phyloP scores from a whole-genome alignment of 1,140 invertebrate genomes.

The Lepidurus arcticus region DNA sequence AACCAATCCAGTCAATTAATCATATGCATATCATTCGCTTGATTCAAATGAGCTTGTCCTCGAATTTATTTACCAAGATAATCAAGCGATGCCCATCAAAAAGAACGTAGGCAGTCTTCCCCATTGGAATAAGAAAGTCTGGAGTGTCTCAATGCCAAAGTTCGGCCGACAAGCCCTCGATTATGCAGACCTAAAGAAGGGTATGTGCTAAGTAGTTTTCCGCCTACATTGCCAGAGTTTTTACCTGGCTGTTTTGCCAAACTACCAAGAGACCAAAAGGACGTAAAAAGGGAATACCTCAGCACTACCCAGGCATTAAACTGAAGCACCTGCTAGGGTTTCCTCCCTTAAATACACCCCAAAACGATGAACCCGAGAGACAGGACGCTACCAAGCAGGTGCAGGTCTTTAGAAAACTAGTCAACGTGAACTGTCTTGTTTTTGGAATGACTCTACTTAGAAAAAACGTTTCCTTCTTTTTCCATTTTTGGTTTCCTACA shows the following conservation, averaged over 20 bases:
- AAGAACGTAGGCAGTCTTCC: background rate
- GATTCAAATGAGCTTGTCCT: too few species aligned
- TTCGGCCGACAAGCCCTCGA: background rate
- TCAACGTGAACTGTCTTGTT: too few species aligned
- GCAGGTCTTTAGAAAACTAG: background rate
- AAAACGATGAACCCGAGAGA: too few species aligned
- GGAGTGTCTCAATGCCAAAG: background rate
- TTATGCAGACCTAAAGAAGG: background rate
- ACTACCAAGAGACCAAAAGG: too few species aligned
- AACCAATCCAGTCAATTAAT: too few species aligned
- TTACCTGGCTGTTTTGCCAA: too few species aligned
- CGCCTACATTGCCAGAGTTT: too few species aligned
- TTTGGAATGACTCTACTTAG: too few species aligned
- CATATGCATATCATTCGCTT: too few species aligned
- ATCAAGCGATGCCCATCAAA: background rate
- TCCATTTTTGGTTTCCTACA: too few species aligned
- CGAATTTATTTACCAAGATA: background rate
- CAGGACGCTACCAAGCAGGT: background rate
- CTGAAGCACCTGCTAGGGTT: background rate
- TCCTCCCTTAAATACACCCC: background rate
- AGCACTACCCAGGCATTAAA: background rate
- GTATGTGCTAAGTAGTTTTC: too few species aligned
- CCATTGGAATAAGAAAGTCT: background rate
- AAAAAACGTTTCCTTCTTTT: too few species aligned
- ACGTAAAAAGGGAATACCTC: background rate